A percentile compares a stretch with the other conserved stretches of the same genome.
These are phyloP conservation scores for Heterotis niloticus DNA, from an alignment of 2,113 vertebrate genomes.

Conservation along the genomic window DNA sequence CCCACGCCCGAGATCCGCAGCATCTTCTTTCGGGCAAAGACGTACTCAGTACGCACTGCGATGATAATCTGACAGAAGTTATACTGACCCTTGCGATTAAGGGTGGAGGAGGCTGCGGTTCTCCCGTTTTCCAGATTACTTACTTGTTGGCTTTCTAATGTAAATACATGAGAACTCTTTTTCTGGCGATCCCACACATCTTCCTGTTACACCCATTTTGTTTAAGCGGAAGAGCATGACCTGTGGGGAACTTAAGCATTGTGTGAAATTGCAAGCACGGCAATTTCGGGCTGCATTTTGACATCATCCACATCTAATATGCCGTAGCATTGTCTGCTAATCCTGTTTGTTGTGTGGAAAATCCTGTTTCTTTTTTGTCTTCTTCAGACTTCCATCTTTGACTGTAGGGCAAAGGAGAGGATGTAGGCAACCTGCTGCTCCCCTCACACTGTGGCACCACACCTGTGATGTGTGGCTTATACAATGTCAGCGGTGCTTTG, in stretches of 20 bases:
- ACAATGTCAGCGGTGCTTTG: background rate
- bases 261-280: background rate
- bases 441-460: background rate
- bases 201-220: too few species aligned
- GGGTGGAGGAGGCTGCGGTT: too few species aligned
- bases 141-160: too few species aligned
- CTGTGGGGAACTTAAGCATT: conserved; percentile 9
- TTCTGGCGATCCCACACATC: background rate
- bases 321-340: conserved; percentile 18
- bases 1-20: background rate
- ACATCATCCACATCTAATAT: conserved; percentile 20
- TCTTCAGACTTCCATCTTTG: conserved; percentile 9
- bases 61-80: too few species aligned
- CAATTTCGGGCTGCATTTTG: background rate
- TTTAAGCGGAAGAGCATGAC: background rate
- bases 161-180: too few species aligned
- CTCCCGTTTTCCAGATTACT: too few species aligned
- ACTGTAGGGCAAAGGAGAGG: conserved; percentile 17
- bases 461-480: background rate
- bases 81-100: background rate
- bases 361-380: conserved; percentile 27
- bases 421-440: background rate
- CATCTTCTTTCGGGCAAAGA: background rate
- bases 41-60: background rate
- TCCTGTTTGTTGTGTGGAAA: conserved; percentile 23